Base-by-base conservation (phyloP, 2,888 invertebrate species). In the Xanthorhoe spadicearia region DNA sequence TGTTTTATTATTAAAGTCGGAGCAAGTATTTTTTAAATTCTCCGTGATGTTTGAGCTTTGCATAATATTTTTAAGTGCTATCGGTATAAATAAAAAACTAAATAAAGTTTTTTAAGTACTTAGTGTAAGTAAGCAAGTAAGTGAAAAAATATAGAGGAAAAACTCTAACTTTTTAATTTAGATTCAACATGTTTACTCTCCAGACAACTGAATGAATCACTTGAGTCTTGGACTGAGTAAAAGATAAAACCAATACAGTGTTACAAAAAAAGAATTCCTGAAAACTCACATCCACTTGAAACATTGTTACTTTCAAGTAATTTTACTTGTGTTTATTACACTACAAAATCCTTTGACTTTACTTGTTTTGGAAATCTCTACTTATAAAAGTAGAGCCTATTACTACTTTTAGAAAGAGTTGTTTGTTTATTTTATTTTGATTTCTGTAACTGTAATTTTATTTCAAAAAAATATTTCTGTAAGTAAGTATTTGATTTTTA, bases 251-350 rank as follows among this genome's bases (percentile, higher is more conserved):
- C 60, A 65, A 61, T 62, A 58, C 38, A 76, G 77, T 76, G 77
- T 75, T 61, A 69, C 74, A 76, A 76, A 81, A 79, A 87, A 86
- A 83, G n/a, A 80, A 83, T 83, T 84, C 83, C 77, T 79, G 81
- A 84, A 84, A 87, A 85, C 87, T 86, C 87, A 84, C 87, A 88
- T 83, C 89, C 90, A 90, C 91, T 91, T 91, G 89, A 90, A 83
- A 83, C 83, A 82, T n/a, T 82, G 84, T 86, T 85, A 86, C 86
- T 87, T 90, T 89, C 84, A 87, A 91, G 88, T 89, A 88, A 91
- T 88, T 91, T 89, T 84, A 89, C 88, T 87, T 84, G 84, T 87
- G 58, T 15, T 15, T 15, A 23, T 1, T n/a, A n/a, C 15, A 17
- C 13, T 15, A 17, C 7, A 15, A 17, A 15, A 8, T 5, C 48